Percentiles rank a stretch among this genome's conserved stretches.
Evolutionary conservation across 2,113 vertebrate genomes (phyloP).

Genomic region (Stigmatopora nigra): DNA sequence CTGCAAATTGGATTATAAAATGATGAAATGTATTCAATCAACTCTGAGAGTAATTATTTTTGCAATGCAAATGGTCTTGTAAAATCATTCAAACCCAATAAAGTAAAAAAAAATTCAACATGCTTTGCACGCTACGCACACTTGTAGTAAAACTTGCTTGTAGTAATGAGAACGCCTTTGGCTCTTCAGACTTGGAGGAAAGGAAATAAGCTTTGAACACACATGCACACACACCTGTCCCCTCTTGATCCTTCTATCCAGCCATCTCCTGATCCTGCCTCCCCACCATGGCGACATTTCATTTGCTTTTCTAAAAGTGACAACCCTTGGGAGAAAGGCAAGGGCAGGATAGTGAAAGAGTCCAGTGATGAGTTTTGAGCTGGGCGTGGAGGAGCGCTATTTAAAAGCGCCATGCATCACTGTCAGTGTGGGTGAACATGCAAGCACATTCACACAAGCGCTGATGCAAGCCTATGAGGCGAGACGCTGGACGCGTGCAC

Average conservation of each 20-base stretch:
- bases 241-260: constrained; percentile 42
- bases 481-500: constrained; percentile 41
- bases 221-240: constrained; percentile 42
- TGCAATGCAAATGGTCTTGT: not conserved
- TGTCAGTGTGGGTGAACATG: constrained; percentile 58
- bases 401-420: constrained; percentile 76
- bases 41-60: not conserved
- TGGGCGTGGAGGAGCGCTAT: constrained; percentile 69
- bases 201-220: constrained; percentile 25
- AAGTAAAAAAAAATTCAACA: constrained; percentile 16
- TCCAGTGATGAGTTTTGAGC: constrained; percentile 69
- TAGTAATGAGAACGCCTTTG: constrained; percentile 13
- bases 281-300: constrained; percentile 56
- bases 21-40: not conserved
- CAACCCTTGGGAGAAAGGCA: constrained; percentile 56
- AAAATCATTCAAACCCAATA: not conserved
- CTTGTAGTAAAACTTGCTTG: not conserved
- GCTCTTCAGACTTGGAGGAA: constrained; percentile 44
- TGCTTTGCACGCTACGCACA: constrained; percentile 5
- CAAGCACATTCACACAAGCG: constrained; percentile 20
- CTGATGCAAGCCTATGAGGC: constrained; percentile 7
- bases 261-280: constrained; percentile 52
- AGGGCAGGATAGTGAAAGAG: constrained; percentile 52
- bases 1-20: not conserved
- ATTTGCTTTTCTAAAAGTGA: constrained; percentile 71